phyloP scores from a whole-genome alignment of 2,797 vertebrate genomes.

The Euthynnus affinis region DNA sequence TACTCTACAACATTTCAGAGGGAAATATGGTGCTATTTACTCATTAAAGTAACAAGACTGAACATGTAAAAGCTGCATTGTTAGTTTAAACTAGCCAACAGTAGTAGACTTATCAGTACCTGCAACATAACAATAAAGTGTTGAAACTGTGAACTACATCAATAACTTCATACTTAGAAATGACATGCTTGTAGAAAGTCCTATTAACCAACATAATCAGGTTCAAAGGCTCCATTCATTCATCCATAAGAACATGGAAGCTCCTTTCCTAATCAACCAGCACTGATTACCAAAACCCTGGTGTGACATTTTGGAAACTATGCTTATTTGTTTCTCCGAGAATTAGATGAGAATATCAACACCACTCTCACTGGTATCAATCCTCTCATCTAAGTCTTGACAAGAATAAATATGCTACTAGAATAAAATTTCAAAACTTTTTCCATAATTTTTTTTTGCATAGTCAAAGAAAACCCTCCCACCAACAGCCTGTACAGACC shows the following conservation, averaged over 20 bases:
- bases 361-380: too few species aligned
- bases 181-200: neutral
- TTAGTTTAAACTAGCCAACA: neutral
- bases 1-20: neutral
- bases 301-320: too few species aligned
- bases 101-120: neutral
- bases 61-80: neutral
- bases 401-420: neutral
- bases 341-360: too few species aligned
- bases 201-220: too few species aligned
- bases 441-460: conserved; percentile 21
- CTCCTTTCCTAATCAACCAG: too few species aligned
- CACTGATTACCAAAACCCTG: too few species aligned
- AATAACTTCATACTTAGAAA: conserved; percentile 3
- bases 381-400: neutral
- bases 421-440: conserved; percentile 30
- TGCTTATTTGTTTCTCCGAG: too few species aligned
- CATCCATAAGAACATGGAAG: too few species aligned
- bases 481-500: conserved; percentile 26
- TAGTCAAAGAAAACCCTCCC: conserved; percentile 35
- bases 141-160: neutral
- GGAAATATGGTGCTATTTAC: neutral
- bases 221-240: too few species aligned
- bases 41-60: neutral
- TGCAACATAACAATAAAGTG: neutral